Evolutionary conservation across 2,113 vertebrate species (phyloP), one percentile per base, ranked within the genome.

Genomic region (Callipepla squamata): DNA sequence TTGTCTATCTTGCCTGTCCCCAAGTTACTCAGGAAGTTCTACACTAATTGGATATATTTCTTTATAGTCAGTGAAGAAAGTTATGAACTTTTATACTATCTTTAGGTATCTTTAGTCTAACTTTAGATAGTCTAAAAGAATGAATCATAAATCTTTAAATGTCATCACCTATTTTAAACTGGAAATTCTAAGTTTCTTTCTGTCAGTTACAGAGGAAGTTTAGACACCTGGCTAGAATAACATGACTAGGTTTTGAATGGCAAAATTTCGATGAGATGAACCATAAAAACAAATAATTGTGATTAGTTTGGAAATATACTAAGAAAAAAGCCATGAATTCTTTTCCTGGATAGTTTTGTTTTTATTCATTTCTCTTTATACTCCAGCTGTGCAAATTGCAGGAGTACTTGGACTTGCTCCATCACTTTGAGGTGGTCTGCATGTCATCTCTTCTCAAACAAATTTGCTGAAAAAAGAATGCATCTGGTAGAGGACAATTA

Each of bases 131-230:
- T 44, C 4, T 32, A n/a, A n/a, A 58, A 11, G 90, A 95, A 94
- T 42, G 65, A 94, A 88, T 80, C 73, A 95, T 96, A 75, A 93
- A 93, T 90, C 95, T 94, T 96, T 96, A 92, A 95, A 57, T 86
- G 18, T 34, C 44, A 42, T 92, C 92, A 86, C 69, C 50, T 90
- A 72, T 93, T 96, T 96, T 86, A 57, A 68, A 20, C 38, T 80
- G 34, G 42, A 80, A 83, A 69, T 45, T 61, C 25, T 40, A 55
- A 50, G 2, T 63, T 2, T 77, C 36, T 80, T 32, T 77, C 21
- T 9, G 2, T 9, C 67, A 12, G 14, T 77, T 90, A 77, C 16
- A 70, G 47, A 83, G 23, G 22, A 42, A 85, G 25, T 5, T 32
- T 48, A 57, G 47, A 89, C 92, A 67, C 25, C 11, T 63, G 90